Percentiles rank a stretch among this genome's conserved stretches.
phyloP scores from a whole-genome alignment of 1,140 invertebrate genomes.

The Chymomyza costata region DNA sequence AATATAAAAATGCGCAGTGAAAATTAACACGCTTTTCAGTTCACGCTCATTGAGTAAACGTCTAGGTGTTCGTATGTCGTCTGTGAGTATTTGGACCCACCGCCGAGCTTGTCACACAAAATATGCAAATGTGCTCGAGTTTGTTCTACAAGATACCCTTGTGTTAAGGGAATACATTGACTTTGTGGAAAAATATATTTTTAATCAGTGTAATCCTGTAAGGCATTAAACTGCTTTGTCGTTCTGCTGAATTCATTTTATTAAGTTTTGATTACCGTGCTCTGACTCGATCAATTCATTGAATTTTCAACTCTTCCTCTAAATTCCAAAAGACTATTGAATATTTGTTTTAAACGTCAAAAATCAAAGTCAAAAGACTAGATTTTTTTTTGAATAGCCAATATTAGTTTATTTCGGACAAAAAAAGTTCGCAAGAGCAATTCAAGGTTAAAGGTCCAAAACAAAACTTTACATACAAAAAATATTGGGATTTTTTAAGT shows the following conservation, averaged over 20 bases:
- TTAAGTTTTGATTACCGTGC: too few relatives aligned
- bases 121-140: slow-evolving; percentile 56
- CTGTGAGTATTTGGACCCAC: slow-evolving; percentile 51
- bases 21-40: slow-evolving; percentile 73
- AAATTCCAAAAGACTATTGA: too few relatives aligned
- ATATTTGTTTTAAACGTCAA: too few relatives aligned
- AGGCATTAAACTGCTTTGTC: too few relatives aligned
- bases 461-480: too few relatives aligned
- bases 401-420: too few relatives aligned
- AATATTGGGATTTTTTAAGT: too few relatives aligned
- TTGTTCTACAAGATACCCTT: slow-evolving; percentile 26
- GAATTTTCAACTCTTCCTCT: slow-evolving; percentile 9
- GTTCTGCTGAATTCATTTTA: too few relatives aligned
- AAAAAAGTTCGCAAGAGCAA: too few relatives aligned
- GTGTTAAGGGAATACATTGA: slow-evolving; percentile 3
- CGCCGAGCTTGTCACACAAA: slow-evolving; percentile 61
- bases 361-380: too few relatives aligned
- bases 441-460: too few relatives aligned
- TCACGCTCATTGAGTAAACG: slow-evolving; percentile 37
- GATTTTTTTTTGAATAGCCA: too few relatives aligned
- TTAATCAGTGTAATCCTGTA: slow-evolving; percentile 20
- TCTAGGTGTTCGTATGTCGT: slow-evolving; percentile 6
- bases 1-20: slow-evolving; percentile 60
- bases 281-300: slow-evolving; percentile 36
- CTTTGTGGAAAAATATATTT: slow-evolving; percentile 15